A percentile compares a stretch with the other conserved stretches of the same genome.
Conservation (phyloP, 2,113 vertebrate genomes). For the Ginglymostoma cirratum region DNA sequence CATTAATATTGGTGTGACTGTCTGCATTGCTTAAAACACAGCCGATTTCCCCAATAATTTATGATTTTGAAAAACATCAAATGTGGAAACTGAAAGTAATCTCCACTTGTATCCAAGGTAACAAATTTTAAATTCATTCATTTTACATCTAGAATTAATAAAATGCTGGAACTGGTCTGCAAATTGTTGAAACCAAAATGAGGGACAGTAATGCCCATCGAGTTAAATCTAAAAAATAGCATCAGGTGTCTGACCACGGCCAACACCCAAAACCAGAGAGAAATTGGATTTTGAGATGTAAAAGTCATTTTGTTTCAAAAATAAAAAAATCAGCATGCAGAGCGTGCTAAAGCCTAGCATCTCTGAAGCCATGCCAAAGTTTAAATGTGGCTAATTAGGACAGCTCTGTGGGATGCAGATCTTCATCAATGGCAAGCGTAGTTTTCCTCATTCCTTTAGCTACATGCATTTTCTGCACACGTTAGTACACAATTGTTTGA, state of each 20-base stretch:
- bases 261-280: background rate
- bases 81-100: background rate
- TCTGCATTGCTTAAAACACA: background rate
- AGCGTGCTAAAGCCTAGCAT: background rate
- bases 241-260: background rate
- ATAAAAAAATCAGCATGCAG: background rate
- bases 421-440: slow-evolving; percentile 91
- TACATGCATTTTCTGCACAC: slow-evolving; percentile 54
- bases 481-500: slow-evolving; percentile 50
- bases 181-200: background rate
- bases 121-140: background rate
- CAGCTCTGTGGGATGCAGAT: slow-evolving; percentile 55
- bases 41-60: background rate
- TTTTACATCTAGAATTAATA: background rate
- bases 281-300: slow-evolving; percentile 27
- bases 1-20: background rate
- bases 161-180: background rate
- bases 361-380: background rate
- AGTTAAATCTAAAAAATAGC: background rate
- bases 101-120: background rate
- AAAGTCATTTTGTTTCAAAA: background rate
- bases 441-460: slow-evolving; percentile 50
- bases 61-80: background rate
- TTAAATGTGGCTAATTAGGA: background rate
- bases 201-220: background rate